A percentile compares a stretch with the other conserved stretches of the same genome.
Evolutionary conservation across 2,888 invertebrate genomes (phyloP).

Genomic region (Volucella bombylans): DNA sequence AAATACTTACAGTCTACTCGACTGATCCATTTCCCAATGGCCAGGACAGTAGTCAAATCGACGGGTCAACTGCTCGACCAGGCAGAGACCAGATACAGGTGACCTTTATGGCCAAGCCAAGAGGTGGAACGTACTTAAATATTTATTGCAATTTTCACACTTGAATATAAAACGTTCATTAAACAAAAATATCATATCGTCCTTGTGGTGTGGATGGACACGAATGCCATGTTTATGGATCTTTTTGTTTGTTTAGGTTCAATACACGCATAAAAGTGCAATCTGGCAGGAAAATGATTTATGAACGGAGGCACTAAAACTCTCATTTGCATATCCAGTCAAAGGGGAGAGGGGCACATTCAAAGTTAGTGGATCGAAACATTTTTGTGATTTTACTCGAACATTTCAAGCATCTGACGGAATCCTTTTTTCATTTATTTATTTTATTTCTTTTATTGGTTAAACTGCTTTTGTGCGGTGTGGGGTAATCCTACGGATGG

Average conservation of each 20-base stretch:
- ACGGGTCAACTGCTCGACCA: constrained; percentile 11
- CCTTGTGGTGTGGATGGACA: constrained; percentile 25
- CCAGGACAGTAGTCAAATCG: constrained; percentile 14
- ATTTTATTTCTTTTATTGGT: constrained; percentile 36
- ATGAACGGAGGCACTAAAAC: constrained; percentile 45
- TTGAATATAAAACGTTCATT: constrained; percentile 74
- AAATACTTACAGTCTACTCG: neutral
- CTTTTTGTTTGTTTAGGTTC: constrained; percentile 62
- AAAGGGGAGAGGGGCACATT: neutral
- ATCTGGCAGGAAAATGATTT: constrained; percentile 32
- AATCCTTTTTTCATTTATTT: constrained; percentile 39
- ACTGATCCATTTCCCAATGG: constrained; percentile 51
- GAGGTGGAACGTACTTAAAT: constrained; percentile 63
- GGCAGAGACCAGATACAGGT: constrained; percentile 3
- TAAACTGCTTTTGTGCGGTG: constrained; percentile 38
- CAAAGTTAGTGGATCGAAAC: constrained; percentile 29
- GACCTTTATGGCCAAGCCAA: neutral
- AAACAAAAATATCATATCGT: constrained; percentile 69
- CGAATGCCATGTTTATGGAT: constrained; percentile 43
- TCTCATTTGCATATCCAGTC: constrained; percentile 51
- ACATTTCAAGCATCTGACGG: neutral
- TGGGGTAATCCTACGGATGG: constrained; percentile 53
- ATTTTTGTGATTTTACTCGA: constrained; percentile 7
- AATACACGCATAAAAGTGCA: constrained; percentile 53
- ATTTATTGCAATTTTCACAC: constrained; percentile 74